A percentile compares a stretch with the other conserved stretches of the same genome.
Conservation (phyloP, 1,140 invertebrate species). For the Chymomyza costata region DNA sequence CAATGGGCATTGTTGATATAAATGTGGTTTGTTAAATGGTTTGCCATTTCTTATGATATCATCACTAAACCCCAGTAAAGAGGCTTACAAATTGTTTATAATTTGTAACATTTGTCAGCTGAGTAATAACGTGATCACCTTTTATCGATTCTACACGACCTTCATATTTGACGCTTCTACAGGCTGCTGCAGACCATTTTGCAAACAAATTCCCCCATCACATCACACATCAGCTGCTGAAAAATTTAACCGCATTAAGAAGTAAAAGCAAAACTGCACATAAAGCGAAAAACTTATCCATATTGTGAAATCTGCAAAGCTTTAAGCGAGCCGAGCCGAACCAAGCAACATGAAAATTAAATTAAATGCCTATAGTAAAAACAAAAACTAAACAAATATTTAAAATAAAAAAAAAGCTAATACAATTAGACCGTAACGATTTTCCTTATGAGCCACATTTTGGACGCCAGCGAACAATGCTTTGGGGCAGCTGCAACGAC, state of each 20-base stretch:
- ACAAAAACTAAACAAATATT: not conserved
- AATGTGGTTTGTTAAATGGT: conserved; percentile 1
- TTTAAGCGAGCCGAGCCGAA: too few relatives aligned
- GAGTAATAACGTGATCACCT: too few relatives aligned
- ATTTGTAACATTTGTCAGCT: too few relatives aligned
- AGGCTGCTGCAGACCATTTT: too few relatives aligned
- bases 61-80: too few relatives aligned
- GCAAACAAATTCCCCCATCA: too few relatives aligned
- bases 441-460: conserved; percentile 25
- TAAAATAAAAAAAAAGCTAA: conserved; percentile 23
- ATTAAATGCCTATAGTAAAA: conserved; percentile 41
- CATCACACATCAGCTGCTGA: too few relatives aligned
- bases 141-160: too few relatives aligned
- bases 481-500: not conserved
- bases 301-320: conserved; percentile 45
- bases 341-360: conserved; percentile 46
- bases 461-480: not conserved
- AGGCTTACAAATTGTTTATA: too few relatives aligned
- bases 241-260: conserved; percentile 31
- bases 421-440: conserved; percentile 56
- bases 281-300: conserved; percentile 30
- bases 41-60: too few relatives aligned
- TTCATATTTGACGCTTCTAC: too few relatives aligned
- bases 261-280: conserved; percentile 14
- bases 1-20: conserved; percentile 2